These are phyloP conservation scores for Geothlypis trichas DNA, from an alignment of 2,113 vertebrate species.

Conservation along the genomic window DNA sequence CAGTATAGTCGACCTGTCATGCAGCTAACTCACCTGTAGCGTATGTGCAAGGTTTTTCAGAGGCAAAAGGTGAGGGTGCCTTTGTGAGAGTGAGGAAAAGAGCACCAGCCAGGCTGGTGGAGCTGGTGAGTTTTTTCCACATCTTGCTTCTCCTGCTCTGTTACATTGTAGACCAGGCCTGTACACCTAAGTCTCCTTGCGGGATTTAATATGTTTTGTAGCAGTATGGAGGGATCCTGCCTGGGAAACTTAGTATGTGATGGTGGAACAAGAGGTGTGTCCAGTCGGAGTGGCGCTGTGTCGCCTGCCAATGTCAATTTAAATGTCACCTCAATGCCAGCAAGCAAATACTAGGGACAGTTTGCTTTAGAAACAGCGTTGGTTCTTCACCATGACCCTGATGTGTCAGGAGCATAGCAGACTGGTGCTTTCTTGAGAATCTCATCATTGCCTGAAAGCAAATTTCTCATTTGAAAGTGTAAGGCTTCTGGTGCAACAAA, in stretches of 20 bases:
- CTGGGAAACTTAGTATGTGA: background rate
- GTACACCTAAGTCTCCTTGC: fast-evolving
- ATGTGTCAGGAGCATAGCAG: background rate
- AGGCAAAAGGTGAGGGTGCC: background rate
- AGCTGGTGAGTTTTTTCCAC: background rate
- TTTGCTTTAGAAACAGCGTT: background rate
- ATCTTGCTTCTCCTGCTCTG: background rate
- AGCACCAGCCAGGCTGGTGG: background rate
- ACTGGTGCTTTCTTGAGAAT: background rate
- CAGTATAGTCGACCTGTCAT: background rate
- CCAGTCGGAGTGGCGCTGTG: fast-evolving
- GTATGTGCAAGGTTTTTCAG: background rate
- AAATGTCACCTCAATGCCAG: background rate
- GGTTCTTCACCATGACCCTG: background rate
- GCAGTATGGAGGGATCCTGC: background rate
- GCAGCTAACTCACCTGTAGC: background rate
- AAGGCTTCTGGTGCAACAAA: background rate
- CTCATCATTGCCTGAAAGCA: background rate
- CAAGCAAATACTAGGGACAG: background rate
- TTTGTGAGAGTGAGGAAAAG: background rate
- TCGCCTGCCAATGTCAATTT: background rate
- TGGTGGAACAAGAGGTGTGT: background rate
- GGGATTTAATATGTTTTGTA: background rate
- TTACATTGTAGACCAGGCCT: background rate
- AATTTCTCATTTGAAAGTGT: background rate